Evolutionary conservation across 2,113 vertebrate species (phyloP).

Genomic region (Phaethon lepturus): DNA sequence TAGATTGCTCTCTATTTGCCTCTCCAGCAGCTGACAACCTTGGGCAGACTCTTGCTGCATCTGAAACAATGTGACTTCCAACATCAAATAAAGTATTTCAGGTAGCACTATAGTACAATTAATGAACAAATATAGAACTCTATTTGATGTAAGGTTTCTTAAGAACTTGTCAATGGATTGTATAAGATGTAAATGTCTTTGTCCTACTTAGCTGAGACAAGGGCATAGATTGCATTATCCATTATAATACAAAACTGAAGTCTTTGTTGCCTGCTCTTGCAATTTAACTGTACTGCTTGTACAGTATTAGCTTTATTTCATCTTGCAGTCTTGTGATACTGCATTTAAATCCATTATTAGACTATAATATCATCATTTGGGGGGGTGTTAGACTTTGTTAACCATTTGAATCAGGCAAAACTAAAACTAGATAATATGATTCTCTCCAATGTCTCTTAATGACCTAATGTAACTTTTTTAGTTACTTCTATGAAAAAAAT

Average conservation of each 20-base stretch:
- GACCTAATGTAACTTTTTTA: not conserved
- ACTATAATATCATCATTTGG: not conserved
- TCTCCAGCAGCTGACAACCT: not conserved
- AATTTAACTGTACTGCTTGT: not conserved
- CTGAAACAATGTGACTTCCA: not conserved
- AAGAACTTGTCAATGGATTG: not conserved
- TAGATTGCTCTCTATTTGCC: not conserved
- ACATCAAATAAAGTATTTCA: not conserved
- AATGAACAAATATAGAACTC: not conserved
- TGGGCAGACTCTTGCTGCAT: not conserved
- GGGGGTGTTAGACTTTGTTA: not conserved
- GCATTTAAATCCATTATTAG: not conserved
- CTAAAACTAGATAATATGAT: not conserved
- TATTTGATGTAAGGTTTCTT: not conserved
- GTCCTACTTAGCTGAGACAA: slow-evolving; percentile 8
- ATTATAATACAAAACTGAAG: not conserved
- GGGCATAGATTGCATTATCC: not conserved
- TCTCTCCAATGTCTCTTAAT: not conserved
- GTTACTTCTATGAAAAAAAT: not conserved
- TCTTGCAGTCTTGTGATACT: not conserved
- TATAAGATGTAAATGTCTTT: not conserved
- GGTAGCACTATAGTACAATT: not conserved
- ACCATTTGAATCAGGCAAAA: not conserved
- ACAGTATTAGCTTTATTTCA: not conserved
- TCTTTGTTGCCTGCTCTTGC: not conserved